Conservation (phyloP, 1,140 invertebrate genomes). For the Uloborus diversus region DNA sequence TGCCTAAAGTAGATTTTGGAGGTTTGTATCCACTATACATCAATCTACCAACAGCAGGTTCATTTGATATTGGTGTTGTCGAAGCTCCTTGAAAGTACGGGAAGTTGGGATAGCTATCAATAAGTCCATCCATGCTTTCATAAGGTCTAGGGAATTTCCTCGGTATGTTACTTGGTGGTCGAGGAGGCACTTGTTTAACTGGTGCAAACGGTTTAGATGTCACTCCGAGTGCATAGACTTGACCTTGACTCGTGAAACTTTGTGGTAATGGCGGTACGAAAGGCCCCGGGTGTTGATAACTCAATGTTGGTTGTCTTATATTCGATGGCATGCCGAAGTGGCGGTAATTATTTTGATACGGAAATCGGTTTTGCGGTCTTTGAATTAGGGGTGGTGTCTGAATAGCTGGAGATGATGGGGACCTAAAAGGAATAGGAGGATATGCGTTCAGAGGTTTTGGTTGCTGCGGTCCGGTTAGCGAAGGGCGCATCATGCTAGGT, state of each 20-base stretch:
- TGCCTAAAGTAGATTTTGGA: constrained; percentile 25
- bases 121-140: constrained; percentile 6
- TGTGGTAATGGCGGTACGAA: constrained; percentile 10
- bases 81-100: constrained; percentile 35
- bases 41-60: constrained; percentile 15
- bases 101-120: constrained; percentile 33
- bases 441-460: background rate
- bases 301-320: constrained; percentile 7
- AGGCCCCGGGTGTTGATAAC: constrained; percentile 5
- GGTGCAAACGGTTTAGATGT: constrained; percentile 8
- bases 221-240: constrained; percentile 18
- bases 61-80: constrained; percentile 26
- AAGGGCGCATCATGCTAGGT: constrained; percentile 15
- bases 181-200: background rate
- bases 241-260: constrained; percentile 11
- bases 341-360: background rate
- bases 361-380: constrained; percentile 25
- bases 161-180: background rate
- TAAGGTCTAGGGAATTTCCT: background rate
- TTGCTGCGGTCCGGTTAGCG: background rate
- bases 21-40: constrained; percentile 52
- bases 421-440: constrained; percentile 12
- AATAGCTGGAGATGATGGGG: constrained; percentile 17
- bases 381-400: constrained; percentile 29
- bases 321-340: constrained; percentile 32